Evolutionary conservation across 35 echinoderm and acorn worm species (phyloP), one percentile per base, ranked within the genome.

Genomic region (Heliocidaris tuberculata): DNA sequence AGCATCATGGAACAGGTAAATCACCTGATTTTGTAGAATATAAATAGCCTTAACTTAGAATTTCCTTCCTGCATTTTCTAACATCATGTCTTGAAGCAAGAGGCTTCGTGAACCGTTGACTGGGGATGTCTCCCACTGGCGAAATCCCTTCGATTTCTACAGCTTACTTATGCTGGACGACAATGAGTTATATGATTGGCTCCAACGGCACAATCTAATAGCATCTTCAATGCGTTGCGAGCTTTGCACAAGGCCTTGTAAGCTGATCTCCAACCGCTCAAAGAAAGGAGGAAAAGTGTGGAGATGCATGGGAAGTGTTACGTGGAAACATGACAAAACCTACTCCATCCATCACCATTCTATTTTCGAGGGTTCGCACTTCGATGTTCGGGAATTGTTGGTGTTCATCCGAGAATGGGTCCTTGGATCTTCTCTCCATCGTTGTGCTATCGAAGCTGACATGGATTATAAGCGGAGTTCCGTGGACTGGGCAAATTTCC

Each of bases 61-160:
- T 48, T 92, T 24, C 5, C 19, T 48, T 24, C 15, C 24, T 48
- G 47, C 31, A 92, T 92, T 92, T 12, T 92, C 31, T 32, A 29
- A 92, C 32, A 92, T 92, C 89, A 92, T 92, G 89, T 48, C 89
- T 92, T 92, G 89, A 29, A 92, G 35, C 24, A 92, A 92, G n/a
- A n/a, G n/a, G n/a, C n/a, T n/a, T n/a, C n/a, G n/a, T n/a, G 47
- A 32, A 35, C 5, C 31, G 5, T 19, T 8, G 31, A 19, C n/a
- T 32, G 89, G 31, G 27, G 89, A 92, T 47, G 7, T 92, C 48
- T 47, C 31, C 31, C 24, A 92, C 27, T 92, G 31, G 13, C 19
- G 89, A 49, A 92, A 92, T 49, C 89, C 89, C 5, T 92, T 92
- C 35, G 47, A 48, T 35, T 92, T 92, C 35, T 49, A 47, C 48